phyloP scores from a whole-genome alignment of 2,888 invertebrate genomes.

The Aphidius colemani region DNA sequence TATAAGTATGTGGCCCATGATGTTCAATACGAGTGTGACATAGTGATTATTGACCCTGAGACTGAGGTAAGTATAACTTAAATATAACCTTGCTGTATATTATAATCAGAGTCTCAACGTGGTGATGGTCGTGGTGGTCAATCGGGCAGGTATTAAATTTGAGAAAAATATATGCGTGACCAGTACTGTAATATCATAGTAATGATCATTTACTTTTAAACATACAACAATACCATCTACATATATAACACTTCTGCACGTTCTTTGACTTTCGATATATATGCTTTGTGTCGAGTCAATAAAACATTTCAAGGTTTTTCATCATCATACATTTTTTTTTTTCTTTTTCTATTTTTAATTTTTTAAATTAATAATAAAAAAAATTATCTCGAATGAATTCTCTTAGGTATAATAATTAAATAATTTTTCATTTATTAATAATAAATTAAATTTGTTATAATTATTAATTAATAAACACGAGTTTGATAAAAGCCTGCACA shows the following conservation, averaged over 20 bases:
- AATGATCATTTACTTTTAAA: conserved; percentile 35
- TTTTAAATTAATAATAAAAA: no score
- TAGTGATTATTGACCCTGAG: conserved; percentile 19
- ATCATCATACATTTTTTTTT: no score
- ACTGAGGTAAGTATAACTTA: conserved; percentile 9
- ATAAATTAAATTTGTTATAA: no score
- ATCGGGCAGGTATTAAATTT: conserved; percentile 28
- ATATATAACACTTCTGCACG: conserved; percentile 13
- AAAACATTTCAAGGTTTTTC: conserved; percentile 21
- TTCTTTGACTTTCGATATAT: conserved; percentile 8
- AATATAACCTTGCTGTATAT: conserved; percentile 11
- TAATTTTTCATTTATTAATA: no score
- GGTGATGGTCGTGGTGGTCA: conserved; percentile 1
- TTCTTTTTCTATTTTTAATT: no score
- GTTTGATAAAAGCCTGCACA: no score
- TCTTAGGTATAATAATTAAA: no score
- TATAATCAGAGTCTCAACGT: conserved; percentile 10
- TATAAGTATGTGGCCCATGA: conserved; percentile 9
- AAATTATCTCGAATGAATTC: no score
- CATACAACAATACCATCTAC: conserved; percentile 6
- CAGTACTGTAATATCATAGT: conserved; percentile 44
- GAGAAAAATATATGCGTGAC: conserved; percentile 57
- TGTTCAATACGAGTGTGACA: conserved; percentile 19
- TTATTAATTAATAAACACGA: no score
- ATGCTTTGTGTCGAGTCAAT: conserved; percentile 7